Base-by-base conservation (phyloP, 2,797 vertebrate genomes). In the Sandelia bainsii region DNA sequence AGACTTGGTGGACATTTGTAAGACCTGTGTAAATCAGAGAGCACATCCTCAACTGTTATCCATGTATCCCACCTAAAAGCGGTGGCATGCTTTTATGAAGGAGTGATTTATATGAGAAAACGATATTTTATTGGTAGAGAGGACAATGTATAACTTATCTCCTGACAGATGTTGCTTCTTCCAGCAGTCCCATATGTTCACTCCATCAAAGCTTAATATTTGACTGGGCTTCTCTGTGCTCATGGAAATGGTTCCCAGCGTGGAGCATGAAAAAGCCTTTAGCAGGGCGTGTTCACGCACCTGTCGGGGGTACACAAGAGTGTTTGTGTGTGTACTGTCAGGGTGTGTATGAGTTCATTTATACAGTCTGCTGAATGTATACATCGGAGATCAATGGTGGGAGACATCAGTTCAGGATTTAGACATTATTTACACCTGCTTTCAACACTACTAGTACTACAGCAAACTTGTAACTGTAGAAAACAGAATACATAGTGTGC, bases 191-290 rank as follows among this genome's bases (percentile, higher is more conserved):
- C 81, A 81, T 79, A 56, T 90, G 87, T 81, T 76, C 67, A 48
- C 69, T 83, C 76, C 75, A 77, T 90, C 78, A 87, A 62, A 80
- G 54, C 64, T 17, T 27, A 56, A 78, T 78, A 70, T 80, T 51
- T 71, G 71, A 81, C 72, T 46, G 62, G 42, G 48, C 79, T 69
- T 72, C 23, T 29, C 48, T 69, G 5, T 54, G 51, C 16, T 73
- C 23, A 37, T 54, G 45, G 50, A 71, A 59, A 64, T 42, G 32
- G 48, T 80, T 90, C 87, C 77, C 87, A 87, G 80, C 76, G 70
- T 53, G 45, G 52, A 62, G 84, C 74, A 87, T 87, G 80, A 79
- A 81, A 72, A 82, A 58, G 73, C 57, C 63, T 75, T 87, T 60
- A 79, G 66, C 16, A 12, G 66, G 54, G 62, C 59, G 58, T 73